phyloP scores from a whole-genome alignment of 2,113 vertebrate species.

The Cyrtonyx montezumae region DNA sequence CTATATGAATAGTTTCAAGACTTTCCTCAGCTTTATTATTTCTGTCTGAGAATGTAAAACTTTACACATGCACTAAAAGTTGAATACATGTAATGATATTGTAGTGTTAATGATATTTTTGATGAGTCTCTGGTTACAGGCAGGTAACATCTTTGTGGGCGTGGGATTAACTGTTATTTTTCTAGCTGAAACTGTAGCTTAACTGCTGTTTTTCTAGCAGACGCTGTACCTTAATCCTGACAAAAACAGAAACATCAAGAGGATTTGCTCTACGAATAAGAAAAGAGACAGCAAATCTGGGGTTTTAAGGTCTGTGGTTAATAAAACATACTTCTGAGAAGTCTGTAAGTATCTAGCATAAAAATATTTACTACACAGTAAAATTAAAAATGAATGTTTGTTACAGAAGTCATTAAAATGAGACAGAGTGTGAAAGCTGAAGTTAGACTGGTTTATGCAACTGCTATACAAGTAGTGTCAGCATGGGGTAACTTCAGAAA shows the following conservation, averaged over 20 bases:
- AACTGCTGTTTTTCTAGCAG: neutral
- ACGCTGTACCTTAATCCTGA: neutral
- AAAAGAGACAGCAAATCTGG: neutral
- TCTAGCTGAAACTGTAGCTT: neutral
- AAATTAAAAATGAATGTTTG: neutral
- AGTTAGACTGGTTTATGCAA: neutral
- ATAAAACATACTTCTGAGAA: neutral
- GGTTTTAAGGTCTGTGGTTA: neutral
- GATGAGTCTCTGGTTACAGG: neutral
- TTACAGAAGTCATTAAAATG: neutral
- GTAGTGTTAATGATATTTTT: neutral
- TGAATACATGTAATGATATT: neutral
- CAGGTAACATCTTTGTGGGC: neutral
- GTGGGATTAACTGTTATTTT: neutral
- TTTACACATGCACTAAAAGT: neutral
- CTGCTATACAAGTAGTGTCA: neutral
- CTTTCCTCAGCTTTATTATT: neutral
- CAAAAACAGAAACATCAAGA: neutral
- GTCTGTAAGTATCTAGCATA: neutral
- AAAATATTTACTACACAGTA: neutral
- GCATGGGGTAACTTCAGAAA: neutral
- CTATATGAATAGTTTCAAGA: neutral
- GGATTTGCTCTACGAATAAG: neutral
- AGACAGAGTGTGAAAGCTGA: neutral
- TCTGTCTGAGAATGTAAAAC: neutral